Conservation (phyloP, 2,888 invertebrate species). For the Stegophylla sp. region DNA sequence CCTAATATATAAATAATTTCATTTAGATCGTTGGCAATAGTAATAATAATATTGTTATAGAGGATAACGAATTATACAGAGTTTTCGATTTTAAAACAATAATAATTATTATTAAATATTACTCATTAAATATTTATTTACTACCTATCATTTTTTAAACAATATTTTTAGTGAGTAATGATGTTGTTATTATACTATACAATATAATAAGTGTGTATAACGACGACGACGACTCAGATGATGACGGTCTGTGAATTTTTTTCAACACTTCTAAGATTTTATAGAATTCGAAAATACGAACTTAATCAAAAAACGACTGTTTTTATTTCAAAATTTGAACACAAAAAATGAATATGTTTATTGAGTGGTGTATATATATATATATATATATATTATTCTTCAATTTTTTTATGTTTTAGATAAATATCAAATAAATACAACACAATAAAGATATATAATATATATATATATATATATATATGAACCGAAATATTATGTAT, state of each 20-base stretch:
- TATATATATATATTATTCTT: constrained; percentile 40
- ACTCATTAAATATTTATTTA: constrained; percentile 46
- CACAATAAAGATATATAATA: constrained; percentile 25
- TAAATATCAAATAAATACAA: constrained; percentile 48
- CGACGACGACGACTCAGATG: too few relatives aligned
- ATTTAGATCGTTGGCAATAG: constrained; percentile 46
- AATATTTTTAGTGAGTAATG: constrained; percentile 42
- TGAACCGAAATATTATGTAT: constrained; percentile 21
- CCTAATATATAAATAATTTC: constrained; percentile 35
- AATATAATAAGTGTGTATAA: constrained; percentile 29
- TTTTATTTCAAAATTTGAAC: constrained; percentile 48
- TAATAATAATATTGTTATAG: constrained; percentile 51
- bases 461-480: too few relatives aligned
- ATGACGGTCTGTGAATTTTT: constrained; percentile 47
- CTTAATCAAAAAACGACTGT: constrained; percentile 48
- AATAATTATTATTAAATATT: constrained; percentile 52
- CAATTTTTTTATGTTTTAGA: constrained; percentile 53
- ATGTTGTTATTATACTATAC: constrained; percentile 39
- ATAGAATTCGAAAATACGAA: constrained; percentile 39
- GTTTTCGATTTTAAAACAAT: constrained; percentile 51
- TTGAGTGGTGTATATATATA: constrained; percentile 2
- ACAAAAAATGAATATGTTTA: constrained; percentile 21
- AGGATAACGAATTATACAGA: constrained; percentile 45
- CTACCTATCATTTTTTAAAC: constrained; percentile 46
- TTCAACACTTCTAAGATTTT: constrained; percentile 48